Percentiles rank a stretch among this genome's conserved stretches.
phyloP scores from a whole-genome alignment of 2,888 invertebrate species.

The Latrodectus elegans region DNA sequence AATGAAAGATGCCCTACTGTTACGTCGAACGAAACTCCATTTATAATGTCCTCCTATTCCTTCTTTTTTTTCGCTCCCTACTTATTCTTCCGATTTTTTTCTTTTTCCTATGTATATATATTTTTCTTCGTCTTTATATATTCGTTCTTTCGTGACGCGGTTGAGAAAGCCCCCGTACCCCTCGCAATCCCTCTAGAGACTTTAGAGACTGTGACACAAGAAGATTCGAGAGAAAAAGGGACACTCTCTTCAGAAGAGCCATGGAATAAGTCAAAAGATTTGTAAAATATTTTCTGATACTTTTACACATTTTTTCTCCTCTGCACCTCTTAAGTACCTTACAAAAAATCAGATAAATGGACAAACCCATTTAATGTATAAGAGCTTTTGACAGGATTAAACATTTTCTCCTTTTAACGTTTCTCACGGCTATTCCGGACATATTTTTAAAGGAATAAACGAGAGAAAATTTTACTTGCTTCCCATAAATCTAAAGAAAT shows the following conservation, averaged over 20 bases:
- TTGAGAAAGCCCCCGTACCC: background rate
- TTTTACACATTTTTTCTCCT: background rate
- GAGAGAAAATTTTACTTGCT: too few relatives aligned
- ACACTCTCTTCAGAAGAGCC: background rate
- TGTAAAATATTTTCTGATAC: background rate
- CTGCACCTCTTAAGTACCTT: background rate
- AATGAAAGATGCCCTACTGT: slow-evolving; percentile 67
- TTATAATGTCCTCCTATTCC: slow-evolving; percentile 60
- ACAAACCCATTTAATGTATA: background rate
- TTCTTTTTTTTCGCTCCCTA: slow-evolving; percentile 11
- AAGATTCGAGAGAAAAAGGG: slow-evolving; percentile 38
- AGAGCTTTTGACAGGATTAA: background rate
- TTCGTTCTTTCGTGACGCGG: slow-evolving; percentile 63
- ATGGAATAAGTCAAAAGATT: slow-evolving; percentile 27
- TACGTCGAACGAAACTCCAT: slow-evolving; percentile 65
- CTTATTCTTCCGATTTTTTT: slow-evolving; percentile 19
- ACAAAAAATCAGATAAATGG: background rate
- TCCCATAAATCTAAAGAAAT: too few relatives aligned
- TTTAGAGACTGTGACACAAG: slow-evolving; percentile 62
- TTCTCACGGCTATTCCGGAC: background rate
- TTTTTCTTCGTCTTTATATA: slow-evolving; percentile 58
- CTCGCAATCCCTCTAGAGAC: slow-evolving; percentile 43
- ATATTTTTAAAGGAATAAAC: background rate
- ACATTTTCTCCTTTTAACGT: background rate
- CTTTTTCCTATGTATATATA: slow-evolving; percentile 59